phyloP scores from a whole-genome alignment of 1,140 invertebrate species.

The Eufriesea mexicana region DNA sequence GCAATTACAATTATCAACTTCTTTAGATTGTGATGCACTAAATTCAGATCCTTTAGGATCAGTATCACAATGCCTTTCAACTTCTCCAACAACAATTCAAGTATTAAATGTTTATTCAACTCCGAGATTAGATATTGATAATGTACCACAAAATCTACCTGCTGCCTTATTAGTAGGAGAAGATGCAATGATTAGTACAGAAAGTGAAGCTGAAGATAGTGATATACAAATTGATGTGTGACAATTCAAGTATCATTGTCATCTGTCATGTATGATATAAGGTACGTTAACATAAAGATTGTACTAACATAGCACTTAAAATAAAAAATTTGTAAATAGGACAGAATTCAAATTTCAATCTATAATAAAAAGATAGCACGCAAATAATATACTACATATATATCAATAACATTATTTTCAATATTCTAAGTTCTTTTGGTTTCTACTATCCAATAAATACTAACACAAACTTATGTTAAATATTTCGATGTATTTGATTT shows the following conservation, averaged over 20 bases:
- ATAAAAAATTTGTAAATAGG: neutral
- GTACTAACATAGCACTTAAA: neutral
- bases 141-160: conserved; percentile 80
- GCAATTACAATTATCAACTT: conserved; percentile 78
- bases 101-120: conserved; percentile 81
- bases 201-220: conserved; percentile 81
- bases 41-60: conserved; percentile 75
- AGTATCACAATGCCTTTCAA: conserved; percentile 78
- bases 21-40: conserved; percentile 77
- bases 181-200: conserved; percentile 80
- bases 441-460: neutral
- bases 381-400: neutral
- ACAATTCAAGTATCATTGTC: conserved; percentile 69
- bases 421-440: neutral
- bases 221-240: conserved; percentile 82
- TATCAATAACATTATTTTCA: no score
- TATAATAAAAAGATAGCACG: neutral
- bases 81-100: conserved; percentile 80
- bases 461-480: no score
- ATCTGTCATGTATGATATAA: conserved; percentile 12
- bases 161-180: conserved; percentile 81
- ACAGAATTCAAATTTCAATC: neutral
- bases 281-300: conserved; percentile 12
- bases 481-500: no score
- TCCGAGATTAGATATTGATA: conserved; percentile 79